phyloP scores from a whole-genome alignment of 2,113 vertebrate genomes.

The Alaudala cheleensis region DNA sequence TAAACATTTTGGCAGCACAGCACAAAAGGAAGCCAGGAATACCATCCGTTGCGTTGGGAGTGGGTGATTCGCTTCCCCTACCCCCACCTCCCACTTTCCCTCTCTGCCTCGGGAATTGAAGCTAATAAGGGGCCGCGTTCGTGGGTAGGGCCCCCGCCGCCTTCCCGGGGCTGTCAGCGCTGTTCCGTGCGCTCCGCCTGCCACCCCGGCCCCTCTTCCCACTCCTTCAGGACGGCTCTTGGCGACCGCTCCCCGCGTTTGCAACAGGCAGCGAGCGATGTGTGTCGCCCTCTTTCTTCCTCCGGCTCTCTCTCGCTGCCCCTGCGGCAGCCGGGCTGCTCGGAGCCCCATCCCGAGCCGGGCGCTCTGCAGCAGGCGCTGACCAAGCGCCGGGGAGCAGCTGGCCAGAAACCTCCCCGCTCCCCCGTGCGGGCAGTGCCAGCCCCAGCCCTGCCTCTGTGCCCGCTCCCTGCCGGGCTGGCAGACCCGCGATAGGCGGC shows the following conservation, averaged over 20 bases:
- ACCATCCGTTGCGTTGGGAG: conserved; percentile 14
- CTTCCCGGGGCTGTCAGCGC: not conserved
- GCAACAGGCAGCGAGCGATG: not conserved
- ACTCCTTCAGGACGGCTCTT: not conserved
- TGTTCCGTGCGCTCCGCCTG: not conserved
- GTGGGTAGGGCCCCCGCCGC: not conserved
- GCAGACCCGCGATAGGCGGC: not conserved
- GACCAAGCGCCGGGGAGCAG: not conserved
- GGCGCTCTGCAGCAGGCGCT: not conserved
- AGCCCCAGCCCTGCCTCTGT: not conserved
- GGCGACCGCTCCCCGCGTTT: not conserved
- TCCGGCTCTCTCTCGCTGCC: not conserved
- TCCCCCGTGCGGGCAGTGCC: rapidly evolving
- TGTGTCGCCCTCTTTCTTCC: not conserved
- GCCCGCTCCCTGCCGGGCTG: not conserved
- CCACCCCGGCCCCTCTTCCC: not conserved
- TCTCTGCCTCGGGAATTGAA: not conserved
- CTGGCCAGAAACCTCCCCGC: not conserved
- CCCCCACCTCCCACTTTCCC: not conserved
- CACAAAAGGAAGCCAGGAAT: conserved; percentile 28
- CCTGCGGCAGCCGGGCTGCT: not conserved
- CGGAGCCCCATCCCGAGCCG: not conserved
- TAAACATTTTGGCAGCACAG: conserved; percentile 9
- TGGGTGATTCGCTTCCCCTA: not conserved
- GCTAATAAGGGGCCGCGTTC: not conserved